These are phyloP conservation scores for Daktulosphaira vitifoliae DNA, from an alignment of 1,140 invertebrate species.

Conservation along the genomic window DNA sequence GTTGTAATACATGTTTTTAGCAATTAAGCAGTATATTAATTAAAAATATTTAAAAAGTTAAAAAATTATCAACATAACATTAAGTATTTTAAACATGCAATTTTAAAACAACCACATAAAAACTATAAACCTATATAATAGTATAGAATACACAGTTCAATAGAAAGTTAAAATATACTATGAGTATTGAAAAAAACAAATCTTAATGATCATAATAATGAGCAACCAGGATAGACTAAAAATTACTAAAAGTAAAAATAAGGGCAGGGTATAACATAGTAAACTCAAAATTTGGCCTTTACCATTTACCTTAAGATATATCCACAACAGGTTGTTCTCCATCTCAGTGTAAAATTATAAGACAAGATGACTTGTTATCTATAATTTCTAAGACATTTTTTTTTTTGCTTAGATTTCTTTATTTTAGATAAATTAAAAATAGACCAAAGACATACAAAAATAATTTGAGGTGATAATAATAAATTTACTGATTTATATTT, in stretches of 20 bases:
- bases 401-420: slow-evolving; percentile 3
- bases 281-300: slow-evolving; percentile 4
- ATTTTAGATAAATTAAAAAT: no score
- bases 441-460: no score
- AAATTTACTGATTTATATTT: no score
- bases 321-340: slow-evolving; percentile 25
- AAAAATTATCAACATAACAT: no score
- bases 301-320: slow-evolving; percentile 25
- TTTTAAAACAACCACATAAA: no score
- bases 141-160: not conserved
- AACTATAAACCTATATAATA: no score
- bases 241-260: not conserved
- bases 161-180: not conserved
- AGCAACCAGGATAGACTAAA: not conserved
- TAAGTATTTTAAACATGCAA: no score
- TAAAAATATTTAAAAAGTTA: no score
- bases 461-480: no score
- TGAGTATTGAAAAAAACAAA: not conserved
- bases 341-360: slow-evolving; percentile 7
- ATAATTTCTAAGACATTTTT: slow-evolving; percentile 20
- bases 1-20: no score
- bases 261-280: slow-evolving; percentile 7
- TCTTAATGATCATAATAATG: slow-evolving; percentile 21
- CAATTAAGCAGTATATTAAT: no score
- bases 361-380: slow-evolving; percentile 19